Base-by-base conservation (phyloP, 2,888 invertebrate genomes). In the Heliconius charithonia region DNA sequence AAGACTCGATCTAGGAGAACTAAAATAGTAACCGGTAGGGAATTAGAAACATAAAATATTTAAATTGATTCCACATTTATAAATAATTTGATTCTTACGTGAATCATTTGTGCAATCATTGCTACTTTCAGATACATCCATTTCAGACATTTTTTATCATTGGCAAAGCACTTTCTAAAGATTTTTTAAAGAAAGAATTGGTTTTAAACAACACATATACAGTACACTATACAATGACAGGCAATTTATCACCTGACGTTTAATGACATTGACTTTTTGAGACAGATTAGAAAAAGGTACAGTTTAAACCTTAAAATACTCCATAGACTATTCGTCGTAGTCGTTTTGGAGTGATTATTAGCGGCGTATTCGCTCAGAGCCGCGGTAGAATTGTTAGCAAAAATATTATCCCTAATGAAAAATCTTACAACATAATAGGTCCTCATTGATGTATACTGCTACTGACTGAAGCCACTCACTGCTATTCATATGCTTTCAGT, bases 1-100 rank as follows among this genome's bases (percentile, higher is more conserved):
- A 99, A 97, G 22, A 99, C 98, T 83, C 98, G 96, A 90, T 99
- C 99, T 88, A 99, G 94, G 74, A 99, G 96, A 90, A 97, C 98
- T 98, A 86, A 76, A 95, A 89, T 83, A 85, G 82, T 83, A 85
- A 81, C 88, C 88, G 88, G 59, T 59, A 25, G 32, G 25, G n/a
- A 25, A 72, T 72, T 59, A 72, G 25, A 59, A 32, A 59, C 2
- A 72, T 56, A 56, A 51, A 51, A 51, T 51, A 9, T 59, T 37
- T 16, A 16, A 59, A 13, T 7, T 59, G 4, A 25, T 32, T 19
- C 27, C n/a, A 32, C 16, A 72, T 25, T 71, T 71, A 25, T 37
- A 41, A 63, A 41, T 19, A 70, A 25, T 59, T 62, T 37, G 22
- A 29, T 25, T 89, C 93, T 93, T 85, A 95, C 94, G 84, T 81